Base-by-base conservation (phyloP, 2,113 vertebrate genomes). In the Pomatostomus ruficeps region DNA sequence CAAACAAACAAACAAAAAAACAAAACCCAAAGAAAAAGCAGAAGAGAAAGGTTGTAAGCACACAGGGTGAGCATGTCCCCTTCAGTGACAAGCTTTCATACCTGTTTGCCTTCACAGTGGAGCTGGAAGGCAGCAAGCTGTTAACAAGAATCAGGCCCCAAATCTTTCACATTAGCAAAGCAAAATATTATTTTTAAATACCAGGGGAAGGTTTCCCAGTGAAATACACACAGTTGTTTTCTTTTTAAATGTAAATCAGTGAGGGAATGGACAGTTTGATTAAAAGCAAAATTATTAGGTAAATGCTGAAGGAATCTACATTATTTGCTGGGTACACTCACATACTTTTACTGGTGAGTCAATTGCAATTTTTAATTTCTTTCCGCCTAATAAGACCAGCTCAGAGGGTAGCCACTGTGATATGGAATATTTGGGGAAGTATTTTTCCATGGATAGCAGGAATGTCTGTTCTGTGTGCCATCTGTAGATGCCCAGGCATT, bases 221-320 rank as follows among this genome's bases (percentile, higher is more conserved):
- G 93, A 96, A 96, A 95, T 83, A 93, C 23, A 83, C 67, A 81
- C 52, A 85, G 77, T 63, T 93, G 89, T 90, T 97, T 97, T 97
- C 93, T 96, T 97, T 95, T 94, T 54, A 96, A 95, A 97, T 95
- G 93, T 95, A 96, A 94, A 90, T 95, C 93, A 97, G 85, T 85
- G 70, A 43, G 1, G 70, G 77, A 95, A 92, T 57, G 91, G 89
- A 95, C 94, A 96, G 78, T 96, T 96, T 96, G 96, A 97, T 97
- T 96, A 97, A 95, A 97, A 96, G 87, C 46, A 86, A 96, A 96
- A 96, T 96, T 95, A 97, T 97, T 95, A 93, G 88, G 75, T 85
- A 95, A 91, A 74, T 96, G 89, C 82, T 90, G 66, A 92, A 89
- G 91, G 91, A 96, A 76, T 88, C 85, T 88, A 72, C 80, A 91